Percentiles rank a stretch among this genome's conserved stretches.
These are phyloP conservation scores for Theonella swinhoei DNA, from an alignment of 37 sponge, comb jelly and placozoan genomes.

Conservation along the genomic window DNA sequence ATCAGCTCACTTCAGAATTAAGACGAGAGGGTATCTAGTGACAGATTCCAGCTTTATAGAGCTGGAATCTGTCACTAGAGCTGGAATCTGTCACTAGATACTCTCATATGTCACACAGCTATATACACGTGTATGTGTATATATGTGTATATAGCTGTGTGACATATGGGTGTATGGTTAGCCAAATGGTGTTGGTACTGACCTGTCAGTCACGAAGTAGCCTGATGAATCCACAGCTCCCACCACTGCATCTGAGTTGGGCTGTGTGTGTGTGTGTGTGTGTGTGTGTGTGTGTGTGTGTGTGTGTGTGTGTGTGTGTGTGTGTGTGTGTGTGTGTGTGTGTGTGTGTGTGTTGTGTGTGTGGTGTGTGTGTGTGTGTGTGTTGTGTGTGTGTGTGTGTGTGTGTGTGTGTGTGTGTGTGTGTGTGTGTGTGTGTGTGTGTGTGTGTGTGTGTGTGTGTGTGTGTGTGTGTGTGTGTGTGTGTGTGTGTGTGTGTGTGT, in stretches of 20 bases:
- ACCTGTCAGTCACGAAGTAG: constrained; percentile 67
- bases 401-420: constrained; percentile 31
- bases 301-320: constrained; percentile 26
- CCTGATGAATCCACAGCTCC: constrained; percentile 31
- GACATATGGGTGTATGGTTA: constrained; percentile 4
- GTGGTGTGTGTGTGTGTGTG: too few species aligned
- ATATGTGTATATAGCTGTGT: constrained; percentile 19
- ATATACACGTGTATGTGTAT: constrained; percentile 1
- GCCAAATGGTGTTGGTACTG: background rate
- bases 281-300: background rate
- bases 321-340: constrained; percentile 18
- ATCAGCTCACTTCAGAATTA: too few species aligned
- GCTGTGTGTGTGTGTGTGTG: constrained; percentile 33
- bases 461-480: too few species aligned
- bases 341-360: too few species aligned
- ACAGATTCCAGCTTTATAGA: too few species aligned
- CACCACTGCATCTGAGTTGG: constrained; percentile 44
- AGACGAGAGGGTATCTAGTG: background rate
- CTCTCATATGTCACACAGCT: background rate
- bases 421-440: constrained; percentile 18
- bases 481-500: too few species aligned
- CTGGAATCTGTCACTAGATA: background rate
- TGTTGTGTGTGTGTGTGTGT: constrained; percentile 24
- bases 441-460: background rate
- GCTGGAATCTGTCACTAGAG: too few species aligned